Percentiles rank a stretch among this genome's conserved stretches.
phyloP scores from a whole-genome alignment of 2,797 vertebrate species.

The Eutrigla gurnardus region DNA sequence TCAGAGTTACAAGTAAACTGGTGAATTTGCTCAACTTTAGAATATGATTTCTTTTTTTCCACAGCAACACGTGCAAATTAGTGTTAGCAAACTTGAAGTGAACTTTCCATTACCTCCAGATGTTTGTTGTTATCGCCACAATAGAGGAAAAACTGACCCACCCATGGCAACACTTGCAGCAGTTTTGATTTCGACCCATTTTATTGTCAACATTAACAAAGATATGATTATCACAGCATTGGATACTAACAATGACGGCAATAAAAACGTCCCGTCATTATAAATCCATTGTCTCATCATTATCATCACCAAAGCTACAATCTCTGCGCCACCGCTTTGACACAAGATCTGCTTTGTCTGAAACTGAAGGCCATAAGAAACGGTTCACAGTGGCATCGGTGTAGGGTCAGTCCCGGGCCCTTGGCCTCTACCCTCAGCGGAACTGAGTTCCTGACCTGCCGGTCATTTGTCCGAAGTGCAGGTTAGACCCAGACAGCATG shows the following conservation, averaged over 20 bases:
- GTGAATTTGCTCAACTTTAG: conserved; percentile 4
- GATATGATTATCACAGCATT: conserved; percentile 1
- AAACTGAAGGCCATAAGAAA: conserved; percentile 29
- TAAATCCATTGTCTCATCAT: conserved; percentile 28
- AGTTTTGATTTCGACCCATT: conserved; percentile 10
- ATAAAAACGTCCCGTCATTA: conserved; percentile 2
- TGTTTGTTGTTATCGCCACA: conserved; percentile 31
- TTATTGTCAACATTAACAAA: conserved; percentile 16
- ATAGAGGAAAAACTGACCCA: conserved; percentile 4
- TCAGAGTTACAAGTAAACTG: conserved; percentile 5
- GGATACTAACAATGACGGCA: background rate
- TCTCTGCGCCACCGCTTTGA: background rate
- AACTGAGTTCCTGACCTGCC: conserved; percentile 80
- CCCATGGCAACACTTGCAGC: background rate
- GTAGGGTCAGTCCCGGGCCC: conserved; percentile 61
- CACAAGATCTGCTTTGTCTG: conserved; percentile 27
- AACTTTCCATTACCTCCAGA: conserved; percentile 39
- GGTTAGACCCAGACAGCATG: conserved; percentile 66
- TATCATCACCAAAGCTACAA: conserved; percentile 3
- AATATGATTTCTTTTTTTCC: background rate
- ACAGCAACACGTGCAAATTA: conserved; percentile 16
- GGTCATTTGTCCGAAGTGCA: conserved; percentile 79
- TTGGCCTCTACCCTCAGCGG: conserved; percentile 75
- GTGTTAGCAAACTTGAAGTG: conserved; percentile 13
- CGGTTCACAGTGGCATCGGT: conserved; percentile 52